phyloP scores from a whole-genome alignment of 1,140 invertebrate species.

The Maconellicoccus hirsutus region DNA sequence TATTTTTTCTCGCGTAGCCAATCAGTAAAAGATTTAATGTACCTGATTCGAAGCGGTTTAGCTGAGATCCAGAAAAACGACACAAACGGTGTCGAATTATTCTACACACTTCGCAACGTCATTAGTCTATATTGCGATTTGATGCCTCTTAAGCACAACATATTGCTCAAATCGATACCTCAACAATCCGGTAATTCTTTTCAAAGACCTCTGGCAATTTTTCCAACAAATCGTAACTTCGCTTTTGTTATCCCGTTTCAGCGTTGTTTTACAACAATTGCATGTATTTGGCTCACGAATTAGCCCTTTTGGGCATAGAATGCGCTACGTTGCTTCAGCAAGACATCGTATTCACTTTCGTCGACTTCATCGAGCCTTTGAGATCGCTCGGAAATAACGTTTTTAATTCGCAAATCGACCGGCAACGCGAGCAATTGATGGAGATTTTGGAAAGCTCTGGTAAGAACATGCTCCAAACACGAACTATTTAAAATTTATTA shows the following conservation, averaged over 20 bases:
- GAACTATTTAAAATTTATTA: too few relatives aligned
- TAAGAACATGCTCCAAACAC: too few relatives aligned
- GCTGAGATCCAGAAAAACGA: conserved; percentile 20
- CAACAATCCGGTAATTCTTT: conserved; percentile 58
- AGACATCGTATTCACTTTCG: conserved; percentile 41
- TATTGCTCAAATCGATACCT: conserved; percentile 64
- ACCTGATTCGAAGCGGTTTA: conserved; percentile 21
- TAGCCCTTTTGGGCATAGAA: conserved; percentile 51
- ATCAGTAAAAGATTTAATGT: conserved; percentile 24
- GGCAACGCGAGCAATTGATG: conserved; percentile 56
- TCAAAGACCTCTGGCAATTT: neutral
- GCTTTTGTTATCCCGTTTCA: conserved; percentile 13
- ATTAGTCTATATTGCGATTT: conserved; percentile 66
- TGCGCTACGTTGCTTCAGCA: conserved; percentile 32
- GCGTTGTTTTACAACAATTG: conserved; percentile 76
- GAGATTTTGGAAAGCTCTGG: conserved; percentile 59
- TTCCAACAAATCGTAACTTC: neutral
- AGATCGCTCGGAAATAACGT: conserved; percentile 51
- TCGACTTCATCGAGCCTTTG: conserved; percentile 41
- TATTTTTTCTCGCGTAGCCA: conserved; percentile 25
- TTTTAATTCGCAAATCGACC: conserved; percentile 57
- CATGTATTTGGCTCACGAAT: conserved; percentile 68
- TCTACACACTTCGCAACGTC: conserved; percentile 57
- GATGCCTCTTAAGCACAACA: conserved; percentile 64
- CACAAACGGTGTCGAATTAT: conserved; percentile 47